Evolutionary conservation across 2,888 invertebrate species (phyloP), one percentile per base, ranked within the genome.

Genomic region (Mesorhabditis spiculigera): DNA sequence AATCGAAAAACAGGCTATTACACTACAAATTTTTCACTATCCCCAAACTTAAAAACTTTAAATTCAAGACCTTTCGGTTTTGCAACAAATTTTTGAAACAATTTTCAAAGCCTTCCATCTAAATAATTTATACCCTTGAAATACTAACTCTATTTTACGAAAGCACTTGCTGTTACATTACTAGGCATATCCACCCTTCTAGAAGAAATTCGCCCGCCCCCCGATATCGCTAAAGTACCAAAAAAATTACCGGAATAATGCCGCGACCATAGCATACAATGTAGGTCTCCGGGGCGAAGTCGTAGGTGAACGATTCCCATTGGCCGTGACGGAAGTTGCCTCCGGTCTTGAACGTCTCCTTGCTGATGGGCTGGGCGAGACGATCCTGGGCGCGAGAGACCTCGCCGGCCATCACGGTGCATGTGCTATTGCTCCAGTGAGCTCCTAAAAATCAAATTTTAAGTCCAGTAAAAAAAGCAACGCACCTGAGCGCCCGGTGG

Each of bases 341-440:
- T 4, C 83, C 82, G 5, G 72, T 62, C 4, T 73, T 70, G 73
- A 82, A 83, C 5, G 75, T 68, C 66, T 83, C 79, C 68, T 78
- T 78, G n/a, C 74, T 70, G 45, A 62, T 67, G 6, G 71, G 58
- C 13, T 71, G 71, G 6, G 67, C 69, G 16, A 67, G 71, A 41
- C 68, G 68, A n/a, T 73, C 70, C 63, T 78, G 73, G 45, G 71
- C 67, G 65, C 85, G 75, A 4, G 67, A 43, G 16, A 84, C 78
- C n/a, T 75, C 72, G n/a, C 85, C 85, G 10, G 76, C 71, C n/a
- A 85, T 67, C 6, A 85, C 83, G 4, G 84, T 83, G 76, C 85
- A 85, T 5, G 85, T 81, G 43, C 74, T 71, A 73, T 85, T 85
- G 67, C 76, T 73, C 84, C 84, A 86, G 69, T 86, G 85, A 63